Percentiles rank a stretch among this genome's conserved stretches.
phyloP scores from a whole-genome alignment of 2,888 invertebrate species.

The Chymomyza caudatula region DNA sequence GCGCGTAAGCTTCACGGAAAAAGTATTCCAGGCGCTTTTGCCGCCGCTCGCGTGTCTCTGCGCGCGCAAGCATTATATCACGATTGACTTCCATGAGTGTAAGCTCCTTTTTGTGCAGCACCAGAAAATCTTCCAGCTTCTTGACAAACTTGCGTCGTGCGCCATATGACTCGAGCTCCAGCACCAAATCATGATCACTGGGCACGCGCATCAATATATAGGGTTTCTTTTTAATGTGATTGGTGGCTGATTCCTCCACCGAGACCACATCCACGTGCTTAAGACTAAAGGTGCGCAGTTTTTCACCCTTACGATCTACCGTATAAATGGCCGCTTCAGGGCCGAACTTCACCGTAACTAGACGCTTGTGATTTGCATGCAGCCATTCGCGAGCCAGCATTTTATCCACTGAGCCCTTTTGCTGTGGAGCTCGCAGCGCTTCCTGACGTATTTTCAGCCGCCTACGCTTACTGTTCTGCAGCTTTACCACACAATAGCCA shows the following conservation, averaged over 20 bases:
- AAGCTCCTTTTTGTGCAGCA: conserved; percentile 89
- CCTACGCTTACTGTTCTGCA: conserved; percentile 90
- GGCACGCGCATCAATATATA: conserved; percentile 89
- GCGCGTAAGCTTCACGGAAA: conserved; percentile 96
- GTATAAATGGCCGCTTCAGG: conserved; percentile 92
- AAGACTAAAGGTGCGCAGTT: conserved; percentile 89
- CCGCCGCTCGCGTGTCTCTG: conserved; percentile 95
- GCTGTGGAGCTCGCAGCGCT: conserved; percentile 76
- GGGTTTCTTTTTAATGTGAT: conserved; percentile 85
- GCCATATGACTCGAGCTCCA: conserved; percentile 91
- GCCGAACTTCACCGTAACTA: conserved; percentile 93
- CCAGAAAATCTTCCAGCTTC: conserved; percentile 91
- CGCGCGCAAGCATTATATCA: conserved; percentile 92
- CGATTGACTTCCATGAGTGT: conserved; percentile 85
- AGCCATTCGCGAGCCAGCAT: conserved; percentile 97
- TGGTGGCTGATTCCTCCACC: conserved; percentile 93
- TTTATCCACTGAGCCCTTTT: conserved; percentile 89
- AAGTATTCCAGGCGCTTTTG: conserved; percentile 96
- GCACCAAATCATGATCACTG: conserved; percentile 93
- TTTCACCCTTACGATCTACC: conserved; percentile 94
- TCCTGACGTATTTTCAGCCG: conserved; percentile 88
- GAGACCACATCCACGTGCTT: conserved; percentile 87
- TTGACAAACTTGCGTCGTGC: conserved; percentile 90
- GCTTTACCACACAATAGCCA: conserved; percentile 94
- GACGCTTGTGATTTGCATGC: conserved; percentile 92